Percentiles rank a stretch among this genome's conserved stretches.
Conservation (phyloP, 2,797 vertebrate genomes). For the Rhabdophis nuchalis region DNA sequence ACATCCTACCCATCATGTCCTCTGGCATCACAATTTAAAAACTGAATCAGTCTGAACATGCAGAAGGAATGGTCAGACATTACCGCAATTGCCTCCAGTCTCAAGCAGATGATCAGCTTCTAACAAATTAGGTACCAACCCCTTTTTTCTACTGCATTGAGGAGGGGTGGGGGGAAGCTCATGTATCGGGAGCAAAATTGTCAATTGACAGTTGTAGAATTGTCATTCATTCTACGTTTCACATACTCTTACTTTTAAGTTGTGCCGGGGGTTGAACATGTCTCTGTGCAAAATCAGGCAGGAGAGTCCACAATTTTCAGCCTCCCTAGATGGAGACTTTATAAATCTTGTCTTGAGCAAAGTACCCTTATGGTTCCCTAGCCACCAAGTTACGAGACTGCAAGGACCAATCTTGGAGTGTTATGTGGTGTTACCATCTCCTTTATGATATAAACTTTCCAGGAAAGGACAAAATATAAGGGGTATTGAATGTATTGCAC, state of each 20-base stretch:
- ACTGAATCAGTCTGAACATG: not conserved
- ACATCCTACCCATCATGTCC: not conserved
- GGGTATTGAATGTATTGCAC: too few species aligned
- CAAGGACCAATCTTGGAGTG: too few species aligned
- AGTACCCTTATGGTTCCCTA: too few species aligned
- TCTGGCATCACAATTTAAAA: not conserved
- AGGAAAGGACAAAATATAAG: too few species aligned
- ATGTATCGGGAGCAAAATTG: not conserved
- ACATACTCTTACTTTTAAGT: not conserved
- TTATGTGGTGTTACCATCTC: too few species aligned
- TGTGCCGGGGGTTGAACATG: not conserved
- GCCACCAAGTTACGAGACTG: too few species aligned
- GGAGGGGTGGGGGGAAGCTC: too few species aligned
- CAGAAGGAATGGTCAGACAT: not conserved
- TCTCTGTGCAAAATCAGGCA: not conserved
- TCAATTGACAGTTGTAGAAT: not conserved
- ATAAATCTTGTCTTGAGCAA: too few species aligned
- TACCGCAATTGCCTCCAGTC: not conserved
- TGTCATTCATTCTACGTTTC: not conserved
- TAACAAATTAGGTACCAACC: not conserved
- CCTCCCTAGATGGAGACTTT: too few species aligned
- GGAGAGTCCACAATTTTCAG: too few species aligned
- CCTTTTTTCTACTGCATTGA: not conserved
- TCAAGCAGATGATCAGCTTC: not conserved
- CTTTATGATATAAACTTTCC: too few species aligned